These are phyloP conservation scores for Marcusenius ussheri DNA, from an alignment of 2,113 vertebrate species.

Conservation along the genomic window DNA sequence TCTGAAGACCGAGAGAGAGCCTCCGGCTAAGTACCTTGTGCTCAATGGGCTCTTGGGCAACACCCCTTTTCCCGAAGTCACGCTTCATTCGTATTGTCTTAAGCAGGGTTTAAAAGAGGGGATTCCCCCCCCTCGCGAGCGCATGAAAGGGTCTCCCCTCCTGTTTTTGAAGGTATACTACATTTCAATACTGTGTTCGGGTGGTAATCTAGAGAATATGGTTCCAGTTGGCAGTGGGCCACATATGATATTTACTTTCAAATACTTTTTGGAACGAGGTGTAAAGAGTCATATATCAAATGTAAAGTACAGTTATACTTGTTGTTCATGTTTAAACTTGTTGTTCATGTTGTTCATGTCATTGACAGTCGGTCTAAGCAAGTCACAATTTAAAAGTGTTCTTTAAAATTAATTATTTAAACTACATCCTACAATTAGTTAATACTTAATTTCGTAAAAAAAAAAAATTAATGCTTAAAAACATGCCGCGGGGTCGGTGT, in stretches of 20 bases:
- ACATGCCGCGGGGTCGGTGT: neutral
- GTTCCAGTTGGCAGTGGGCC: neutral
- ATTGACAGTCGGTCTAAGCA: neutral
- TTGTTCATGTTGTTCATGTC: too few species aligned
- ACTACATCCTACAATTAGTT: neutral
- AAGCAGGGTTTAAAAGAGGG: neutral
- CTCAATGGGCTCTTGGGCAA: slow-evolving; percentile 45
- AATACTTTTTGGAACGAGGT: neutral
- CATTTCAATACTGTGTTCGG: neutral
- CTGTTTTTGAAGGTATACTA: neutral
- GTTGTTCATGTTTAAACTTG: neutral
- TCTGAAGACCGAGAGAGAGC: slow-evolving; percentile 26
- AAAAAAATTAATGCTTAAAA: neutral
- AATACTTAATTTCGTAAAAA: neutral
- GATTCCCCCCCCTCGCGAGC: neutral
- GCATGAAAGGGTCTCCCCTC: neutral
- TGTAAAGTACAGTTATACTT: neutral
- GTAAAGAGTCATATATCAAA: neutral
- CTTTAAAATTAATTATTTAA: neutral
- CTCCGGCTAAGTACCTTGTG: slow-evolving; percentile 39
- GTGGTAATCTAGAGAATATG: neutral
- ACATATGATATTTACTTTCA: neutral
- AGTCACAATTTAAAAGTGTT: neutral
- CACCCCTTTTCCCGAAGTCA: slow-evolving; percentile 44
- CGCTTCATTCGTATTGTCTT: slow-evolving; percentile 25